Evolutionary conservation across 2,888 invertebrate genomes (phyloP).

Genomic region (Muscina levida): DNA sequence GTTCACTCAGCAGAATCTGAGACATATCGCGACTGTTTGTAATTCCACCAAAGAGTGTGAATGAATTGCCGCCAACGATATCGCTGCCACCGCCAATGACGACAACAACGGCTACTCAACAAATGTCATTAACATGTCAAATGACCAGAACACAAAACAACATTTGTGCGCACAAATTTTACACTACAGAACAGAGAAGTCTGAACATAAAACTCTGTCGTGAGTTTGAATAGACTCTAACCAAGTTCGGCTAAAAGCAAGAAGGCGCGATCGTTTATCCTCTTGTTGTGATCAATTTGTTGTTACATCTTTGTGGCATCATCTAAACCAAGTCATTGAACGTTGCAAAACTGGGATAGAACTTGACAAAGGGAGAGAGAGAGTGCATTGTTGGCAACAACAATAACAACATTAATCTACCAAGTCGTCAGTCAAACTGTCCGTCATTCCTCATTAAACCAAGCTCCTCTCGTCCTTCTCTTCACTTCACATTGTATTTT

Average conservation of each 20-base stretch:
- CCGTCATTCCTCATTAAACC: constrained; percentile 38
- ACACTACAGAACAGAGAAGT: no score
- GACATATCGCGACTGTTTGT: neutral
- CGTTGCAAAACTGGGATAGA: neutral
- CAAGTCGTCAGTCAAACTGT: constrained; percentile 25
- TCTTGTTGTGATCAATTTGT: no score
- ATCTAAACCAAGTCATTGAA: constrained; percentile 9
- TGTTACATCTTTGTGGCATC: neutral
- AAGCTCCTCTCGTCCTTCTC: constrained; percentile 21
- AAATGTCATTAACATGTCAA: constrained; percentile 62
- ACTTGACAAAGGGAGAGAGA: neutral
- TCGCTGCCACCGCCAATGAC: neutral
- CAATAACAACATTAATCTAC: neutral
- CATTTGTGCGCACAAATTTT: neutral
- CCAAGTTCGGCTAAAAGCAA: neutral
- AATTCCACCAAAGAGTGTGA: no score
- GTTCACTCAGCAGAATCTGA: neutral
- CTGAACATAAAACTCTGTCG: no score
- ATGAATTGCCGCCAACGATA: neutral
- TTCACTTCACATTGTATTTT: constrained; percentile 2
- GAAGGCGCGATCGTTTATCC: constrained; percentile 16
- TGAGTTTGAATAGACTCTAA: no score
- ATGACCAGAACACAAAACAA: constrained; percentile 1
- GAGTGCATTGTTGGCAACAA: neutral
- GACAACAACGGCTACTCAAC: constrained; percentile 3